Conservation (phyloP, 2,113 vertebrate genomes). For the Alces alces region DNA sequence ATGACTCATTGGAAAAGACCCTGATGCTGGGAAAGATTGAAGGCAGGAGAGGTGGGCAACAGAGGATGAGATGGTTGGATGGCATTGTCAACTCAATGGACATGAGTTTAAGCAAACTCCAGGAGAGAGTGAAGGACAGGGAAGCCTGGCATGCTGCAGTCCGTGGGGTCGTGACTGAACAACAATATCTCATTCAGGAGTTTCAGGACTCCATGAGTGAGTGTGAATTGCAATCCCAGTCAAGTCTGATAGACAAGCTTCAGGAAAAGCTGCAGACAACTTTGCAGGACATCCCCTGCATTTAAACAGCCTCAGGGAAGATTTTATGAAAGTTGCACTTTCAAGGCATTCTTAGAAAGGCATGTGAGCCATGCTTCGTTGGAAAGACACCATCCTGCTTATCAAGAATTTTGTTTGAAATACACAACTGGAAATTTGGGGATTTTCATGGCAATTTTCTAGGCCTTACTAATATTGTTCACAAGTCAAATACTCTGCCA, state of each 20-base stretch:
- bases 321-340: background rate
- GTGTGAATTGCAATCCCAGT: rapidly evolving
- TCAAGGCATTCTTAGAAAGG: background rate
- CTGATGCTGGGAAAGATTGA: background rate
- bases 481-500: background rate
- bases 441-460: background rate
- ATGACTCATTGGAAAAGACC: background rate
- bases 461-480: background rate
- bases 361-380: rapidly evolving
- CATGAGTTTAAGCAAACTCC: background rate
- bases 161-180: background rate
- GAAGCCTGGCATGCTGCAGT: background rate
- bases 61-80: background rate
- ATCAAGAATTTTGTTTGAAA: background rate
- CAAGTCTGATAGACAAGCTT: rapidly evolving
- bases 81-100: background rate
- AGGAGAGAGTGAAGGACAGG: background rate
- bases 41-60: background rate
- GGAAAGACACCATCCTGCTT: background rate
- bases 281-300: background rate
- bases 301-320: background rate
- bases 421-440: background rate
- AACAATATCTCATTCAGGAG: background rate
- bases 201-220: background rate
- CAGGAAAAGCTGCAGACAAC: background rate